Evolutionary conservation across 1,140 invertebrate species (phyloP).

Genomic region (Maconellicoccus hirsutus): DNA sequence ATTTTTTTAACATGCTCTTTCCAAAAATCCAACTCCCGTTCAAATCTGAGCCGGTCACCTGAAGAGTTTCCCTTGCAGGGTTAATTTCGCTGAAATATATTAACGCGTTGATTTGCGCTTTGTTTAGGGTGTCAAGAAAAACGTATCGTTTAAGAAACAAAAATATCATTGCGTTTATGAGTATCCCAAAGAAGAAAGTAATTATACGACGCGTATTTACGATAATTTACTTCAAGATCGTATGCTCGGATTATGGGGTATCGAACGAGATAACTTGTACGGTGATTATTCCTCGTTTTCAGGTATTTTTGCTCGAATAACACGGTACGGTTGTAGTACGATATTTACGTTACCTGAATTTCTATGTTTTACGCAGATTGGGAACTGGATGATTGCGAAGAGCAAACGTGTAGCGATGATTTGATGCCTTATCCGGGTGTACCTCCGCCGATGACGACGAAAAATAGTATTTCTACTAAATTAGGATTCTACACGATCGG

Average conservation of each 20-base stretch:
- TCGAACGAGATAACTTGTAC: background rate
- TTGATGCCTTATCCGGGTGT: background rate
- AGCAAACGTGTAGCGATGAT: background rate
- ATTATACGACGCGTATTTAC: background rate
- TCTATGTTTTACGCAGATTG: background rate
- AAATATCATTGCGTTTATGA: slow-evolving; percentile 70
- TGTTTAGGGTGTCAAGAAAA: slow-evolving; percentile 41
- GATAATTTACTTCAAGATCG: background rate
- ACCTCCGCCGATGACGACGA: background rate
- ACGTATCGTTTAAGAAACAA: slow-evolving; percentile 68
- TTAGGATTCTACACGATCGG: slow-evolving; percentile 11
- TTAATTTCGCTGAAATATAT: too few species aligned
- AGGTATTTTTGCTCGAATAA: background rate
- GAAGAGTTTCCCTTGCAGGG: too few species aligned
- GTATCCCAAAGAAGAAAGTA: slow-evolving; percentile 53
- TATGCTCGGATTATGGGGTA: background rate
- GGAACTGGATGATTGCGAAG: slow-evolving; percentile 14
- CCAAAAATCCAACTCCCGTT: too few species aligned
- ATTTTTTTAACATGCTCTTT: too few species aligned
- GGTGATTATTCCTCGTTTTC: slow-evolving; percentile 2
- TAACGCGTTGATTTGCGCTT: background rate
- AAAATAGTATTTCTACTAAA: background rate
- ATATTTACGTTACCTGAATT: background rate
- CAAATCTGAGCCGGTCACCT: too few species aligned
- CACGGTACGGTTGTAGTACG: background rate